Conservation (phyloP, 2,113 vertebrate species). For the Sebastes schlegelii region DNA sequence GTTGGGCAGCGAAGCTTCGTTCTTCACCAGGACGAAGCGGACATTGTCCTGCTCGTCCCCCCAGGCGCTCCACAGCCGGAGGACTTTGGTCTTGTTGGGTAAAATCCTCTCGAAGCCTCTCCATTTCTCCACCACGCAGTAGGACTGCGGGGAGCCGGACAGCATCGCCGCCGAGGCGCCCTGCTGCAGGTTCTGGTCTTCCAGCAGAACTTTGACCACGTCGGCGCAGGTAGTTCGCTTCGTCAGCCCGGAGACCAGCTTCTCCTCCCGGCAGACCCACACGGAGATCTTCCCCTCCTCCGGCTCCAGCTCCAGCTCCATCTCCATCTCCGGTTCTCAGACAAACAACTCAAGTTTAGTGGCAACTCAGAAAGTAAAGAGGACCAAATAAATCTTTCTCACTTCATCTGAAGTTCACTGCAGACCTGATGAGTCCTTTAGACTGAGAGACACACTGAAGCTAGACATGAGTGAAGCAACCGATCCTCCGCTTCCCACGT, state of each 20-base stretch:
- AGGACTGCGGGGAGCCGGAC: slow-evolving; percentile 88
- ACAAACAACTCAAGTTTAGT: not conserved
- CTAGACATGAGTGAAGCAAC: too few species aligned
- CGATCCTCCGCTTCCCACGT: not conserved
- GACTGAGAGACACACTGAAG: not conserved
- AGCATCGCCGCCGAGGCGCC: slow-evolving; percentile 84
- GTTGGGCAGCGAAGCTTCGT: slow-evolving; percentile 92
- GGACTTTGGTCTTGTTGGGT: slow-evolving; percentile 93
- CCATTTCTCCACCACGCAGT: slow-evolving; percentile 98
- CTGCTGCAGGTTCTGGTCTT: slow-evolving; percentile 88
- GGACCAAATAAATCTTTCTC: not conserved
- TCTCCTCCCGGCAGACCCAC: slow-evolving; percentile 97
- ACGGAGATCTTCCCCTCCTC: slow-evolving; percentile 92
- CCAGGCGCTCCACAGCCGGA: slow-evolving; percentile 95
- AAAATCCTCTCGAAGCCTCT: slow-evolving; percentile 94
- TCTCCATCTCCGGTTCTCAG: not conserved
- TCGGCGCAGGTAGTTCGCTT: slow-evolving; percentile 94
- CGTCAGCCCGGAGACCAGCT: slow-evolving; percentile 93
- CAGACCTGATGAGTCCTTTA: not conserved
- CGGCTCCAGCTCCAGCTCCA: slow-evolving; percentile 76
- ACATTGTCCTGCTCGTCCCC: slow-evolving; percentile 94
- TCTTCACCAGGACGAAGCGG: slow-evolving; percentile 94
- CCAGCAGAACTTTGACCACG: slow-evolving; percentile 91
- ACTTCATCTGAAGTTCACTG: not conserved
- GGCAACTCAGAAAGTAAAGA: not conserved